Evolutionary conservation across 2,113 vertebrate species (phyloP).

Genomic region (Menidia beryllina): DNA sequence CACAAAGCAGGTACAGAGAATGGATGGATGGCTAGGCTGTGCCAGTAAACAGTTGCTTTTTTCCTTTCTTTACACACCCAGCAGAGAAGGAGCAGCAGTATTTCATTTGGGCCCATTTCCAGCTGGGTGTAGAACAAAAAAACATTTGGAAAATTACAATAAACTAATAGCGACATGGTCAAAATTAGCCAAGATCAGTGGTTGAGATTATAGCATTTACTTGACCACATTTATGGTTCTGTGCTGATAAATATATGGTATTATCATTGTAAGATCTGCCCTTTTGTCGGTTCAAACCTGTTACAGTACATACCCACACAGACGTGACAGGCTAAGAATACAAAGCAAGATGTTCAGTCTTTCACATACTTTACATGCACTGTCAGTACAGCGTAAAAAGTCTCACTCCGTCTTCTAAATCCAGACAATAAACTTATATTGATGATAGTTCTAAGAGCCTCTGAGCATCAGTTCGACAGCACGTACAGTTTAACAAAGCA

Average conservation of each 20-base stretch:
- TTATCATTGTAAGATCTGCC: background rate
- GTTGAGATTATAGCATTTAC: background rate
- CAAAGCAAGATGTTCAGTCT: background rate
- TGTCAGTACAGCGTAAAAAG: background rate
- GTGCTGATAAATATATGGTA: background rate
- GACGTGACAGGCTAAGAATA: background rate
- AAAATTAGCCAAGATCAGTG: background rate
- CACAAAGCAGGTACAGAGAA: too few species aligned
- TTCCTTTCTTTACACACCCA: too few species aligned
- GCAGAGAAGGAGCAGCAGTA: too few species aligned
- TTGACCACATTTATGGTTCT: background rate
- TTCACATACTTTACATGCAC: background rate
- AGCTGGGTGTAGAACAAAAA: too few species aligned
- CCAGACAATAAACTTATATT: background rate
- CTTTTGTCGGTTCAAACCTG: background rate
- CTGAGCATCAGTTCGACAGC: background rate
- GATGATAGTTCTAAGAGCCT: background rate
- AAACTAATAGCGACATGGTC: too few species aligned
- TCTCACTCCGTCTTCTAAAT: background rate
- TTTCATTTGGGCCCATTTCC: too few species aligned
- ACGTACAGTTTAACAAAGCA: slow-evolving; percentile 3
- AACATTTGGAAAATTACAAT: too few species aligned
- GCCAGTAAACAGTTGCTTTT: too few species aligned
- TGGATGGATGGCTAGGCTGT: too few species aligned
- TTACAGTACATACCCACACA: background rate